These are phyloP conservation scores for Nomada hirtipes DNA, from an alignment of 2,888 invertebrate genomes.

Conservation along the genomic window DNA sequence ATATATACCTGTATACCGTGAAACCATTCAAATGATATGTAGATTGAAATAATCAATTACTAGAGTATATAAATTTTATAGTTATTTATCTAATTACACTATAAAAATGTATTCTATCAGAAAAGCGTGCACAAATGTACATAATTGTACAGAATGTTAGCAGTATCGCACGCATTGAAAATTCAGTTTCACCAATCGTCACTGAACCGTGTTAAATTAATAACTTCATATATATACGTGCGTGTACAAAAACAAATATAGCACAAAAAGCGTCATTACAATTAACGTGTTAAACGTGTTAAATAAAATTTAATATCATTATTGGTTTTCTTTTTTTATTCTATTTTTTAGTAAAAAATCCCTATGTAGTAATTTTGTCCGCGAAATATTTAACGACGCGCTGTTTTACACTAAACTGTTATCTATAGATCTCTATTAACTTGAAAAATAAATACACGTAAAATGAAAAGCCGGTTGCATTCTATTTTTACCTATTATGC, in stretches of 20 bases:
- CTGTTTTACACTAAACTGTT: not conserved
- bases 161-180: not conserved
- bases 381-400: too few species aligned
- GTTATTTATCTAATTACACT: not conserved
- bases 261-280: too few species aligned
- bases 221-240: not conserved
- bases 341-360: not conserved
- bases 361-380: not conserved
- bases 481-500: not conserved
- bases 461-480: not conserved
- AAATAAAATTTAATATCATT: not conserved
- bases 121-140: not conserved
- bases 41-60: not conserved
- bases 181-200: constrained; percentile 21
- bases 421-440: not conserved
- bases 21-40: too few species aligned
- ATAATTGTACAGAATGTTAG: not conserved
- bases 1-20: too few species aligned
- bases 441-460: not conserved
- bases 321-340: not conserved
- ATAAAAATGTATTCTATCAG: not conserved
- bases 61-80: not conserved
- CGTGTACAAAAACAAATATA: not conserved
- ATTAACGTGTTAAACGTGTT: not conserved
- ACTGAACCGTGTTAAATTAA: not conserved